Evolutionary conservation across 2,888 invertebrate species (phyloP).

Genomic region (Gisinianus flammeolus): DNA sequence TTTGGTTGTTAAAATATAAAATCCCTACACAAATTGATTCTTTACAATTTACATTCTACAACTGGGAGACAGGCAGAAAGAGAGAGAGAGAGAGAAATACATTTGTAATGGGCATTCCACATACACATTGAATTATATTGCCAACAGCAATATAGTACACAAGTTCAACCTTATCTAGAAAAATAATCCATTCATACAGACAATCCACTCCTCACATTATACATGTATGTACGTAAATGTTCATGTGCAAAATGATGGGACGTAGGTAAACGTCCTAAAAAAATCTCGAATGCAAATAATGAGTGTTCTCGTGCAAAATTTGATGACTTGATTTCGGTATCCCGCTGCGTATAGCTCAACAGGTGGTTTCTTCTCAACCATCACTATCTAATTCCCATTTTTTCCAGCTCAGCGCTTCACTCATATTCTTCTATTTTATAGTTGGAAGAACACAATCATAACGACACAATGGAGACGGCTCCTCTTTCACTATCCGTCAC

Average conservation of each 20-base stretch:
- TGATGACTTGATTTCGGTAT: slow-evolving; percentile 58
- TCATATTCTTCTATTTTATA: slow-evolving; percentile 35
- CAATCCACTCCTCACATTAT: not conserved
- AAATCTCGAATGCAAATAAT: slow-evolving; percentile 43
- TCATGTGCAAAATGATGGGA: not conserved
- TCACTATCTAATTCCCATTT: slow-evolving; percentile 27
- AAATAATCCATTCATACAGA: not conserved
- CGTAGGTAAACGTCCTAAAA: slow-evolving; percentile 38
- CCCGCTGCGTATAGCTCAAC: slow-evolving; percentile 57
- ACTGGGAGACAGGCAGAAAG: too few relatives aligned
- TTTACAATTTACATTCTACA: not conserved
- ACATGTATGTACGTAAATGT: not conserved
- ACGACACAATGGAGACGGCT: slow-evolving; percentile 34
- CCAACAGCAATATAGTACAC: not conserved
- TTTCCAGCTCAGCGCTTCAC: slow-evolving; percentile 32
- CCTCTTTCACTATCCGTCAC: slow-evolving; percentile 7
- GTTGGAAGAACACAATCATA: slow-evolving; percentile 37
- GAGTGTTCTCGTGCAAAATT: slow-evolving; percentile 57
- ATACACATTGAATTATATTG: not conserved
- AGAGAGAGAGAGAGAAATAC: not conserved
- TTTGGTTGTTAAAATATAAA: not conserved
- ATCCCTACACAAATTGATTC: not conserved
- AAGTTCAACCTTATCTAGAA: not conserved
- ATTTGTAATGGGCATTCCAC: not conserved
- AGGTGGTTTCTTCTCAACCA: slow-evolving; percentile 52